Base-by-base conservation (phyloP, 2,797 vertebrate genomes). In the Fratercula arctica region DNA sequence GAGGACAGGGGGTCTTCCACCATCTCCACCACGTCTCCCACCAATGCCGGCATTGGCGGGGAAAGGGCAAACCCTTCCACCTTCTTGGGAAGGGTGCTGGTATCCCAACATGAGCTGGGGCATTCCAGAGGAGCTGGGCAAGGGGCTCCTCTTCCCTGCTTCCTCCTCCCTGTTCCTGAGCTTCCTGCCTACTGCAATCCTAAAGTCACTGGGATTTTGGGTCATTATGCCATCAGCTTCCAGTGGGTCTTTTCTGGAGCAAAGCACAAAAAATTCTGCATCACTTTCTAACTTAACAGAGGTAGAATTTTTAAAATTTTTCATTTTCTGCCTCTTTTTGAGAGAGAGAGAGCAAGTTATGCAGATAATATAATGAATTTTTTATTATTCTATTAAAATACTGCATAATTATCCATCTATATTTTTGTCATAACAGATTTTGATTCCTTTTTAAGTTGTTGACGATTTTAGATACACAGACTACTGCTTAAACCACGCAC, bases 251-350 rank as follows among this genome's bases (percentile, higher is more conserved):
- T 37, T 54, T 33, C 73, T 66, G 64, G 26, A 77, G 15, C 45
- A 73, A 91, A 92, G 64, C 33, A 84, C 16, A 28, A 56, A 69
- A 57, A 39, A 56, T 6, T 51, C 45, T 39, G 13, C 9, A 11
- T 33, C 13, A 16, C 3, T 20, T 87, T 20, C 43, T 56, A 19
- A 86, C 46, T 48, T 63, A 70, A 63, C 12, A 68, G 14, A 70
- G n/a, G 15, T 18, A 2, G 1, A 10, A 33, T 35, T 84, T 70
- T n/a, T 3, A 0, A 1, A 10, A 5, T 16, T 28, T 43, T 85
- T 68, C 2, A 2, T 60, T 60, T 87, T 68, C 35, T 35, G 4
- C 3, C 16, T 46, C 50, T 28, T 68, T 39, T 83, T 50, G 6
- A 50, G 45, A 45, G 43, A 19, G 8, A 25, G 37, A 72, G 5